Base-by-base conservation (phyloP, 2,888 invertebrate species). In the Sesamia inferens region DNA sequence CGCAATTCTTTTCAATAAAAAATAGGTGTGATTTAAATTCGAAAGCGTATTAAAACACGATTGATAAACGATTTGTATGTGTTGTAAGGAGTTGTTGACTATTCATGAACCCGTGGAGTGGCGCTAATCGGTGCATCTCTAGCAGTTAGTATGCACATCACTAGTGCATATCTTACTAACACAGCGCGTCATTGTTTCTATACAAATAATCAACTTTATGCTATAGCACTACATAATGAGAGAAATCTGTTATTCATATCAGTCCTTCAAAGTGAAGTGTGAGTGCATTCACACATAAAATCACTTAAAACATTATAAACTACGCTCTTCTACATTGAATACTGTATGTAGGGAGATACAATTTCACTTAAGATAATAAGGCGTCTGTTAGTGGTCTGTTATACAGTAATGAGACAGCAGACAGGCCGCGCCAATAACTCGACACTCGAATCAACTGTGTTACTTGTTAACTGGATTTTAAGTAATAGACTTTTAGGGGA, bases 171-270 rank as follows among this genome's bases (percentile, higher is more conserved):
- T 39, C 57, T 62, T 65, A 47, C 42, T n/a, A 69, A 51, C 68
- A 79, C 80, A 42, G 70, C 48, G 63, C 47, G 48, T 14, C 83
- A 64, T 61, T 79, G 79, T 81, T 51, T 51, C 16, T 24, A 61
- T 58, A 58, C 47, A 61, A 65, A 61, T 44, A 65, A 79, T 65
- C 75, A 75, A 62, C 57, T 76, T 73, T 62, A 78, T 77, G 70
- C 84, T 63, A 62, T 39, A 67, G 72, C 31, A 64, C 51, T 70
- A 58, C 42, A 76, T 80, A 84, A 79, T 76, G 72, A 84, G 65
- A 55, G 48, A 64, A 62, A 83, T 81, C 84, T 83, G 84, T 66
- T 80, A 80, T 76, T 83, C 63, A 68, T 81, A 76, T 76, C 71
- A 71, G 68, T 64, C 58, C 42, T 48, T 57, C 71, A 69, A 31